These are phyloP conservation scores for Hyperoplus lanceolatus DNA, from an alignment of 2,797 vertebrate species.

Conservation along the genomic window DNA sequence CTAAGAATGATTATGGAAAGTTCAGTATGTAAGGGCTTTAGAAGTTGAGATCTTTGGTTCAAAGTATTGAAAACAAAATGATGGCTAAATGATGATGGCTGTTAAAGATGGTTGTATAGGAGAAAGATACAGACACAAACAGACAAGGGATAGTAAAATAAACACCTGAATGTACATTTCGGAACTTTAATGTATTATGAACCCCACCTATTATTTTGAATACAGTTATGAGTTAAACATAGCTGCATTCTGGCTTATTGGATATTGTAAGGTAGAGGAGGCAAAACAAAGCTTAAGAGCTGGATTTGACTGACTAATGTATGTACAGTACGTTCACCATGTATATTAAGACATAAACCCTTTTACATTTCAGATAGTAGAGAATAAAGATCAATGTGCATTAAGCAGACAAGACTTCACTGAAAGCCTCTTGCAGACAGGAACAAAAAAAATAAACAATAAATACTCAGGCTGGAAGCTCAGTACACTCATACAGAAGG, in stretches of 20 bases:
- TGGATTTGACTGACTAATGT: background rate
- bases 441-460: background rate
- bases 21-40: no score
- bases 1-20: no score
- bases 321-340: background rate
- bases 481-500: background rate
- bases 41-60: no score
- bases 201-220: background rate
- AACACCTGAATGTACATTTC: no score
- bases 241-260: background rate
- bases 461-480: background rate
- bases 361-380: background rate
- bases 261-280: background rate
- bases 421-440: background rate
- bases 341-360: background rate
- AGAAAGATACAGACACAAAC: no score
- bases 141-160: no score
- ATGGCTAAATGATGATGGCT: no score
- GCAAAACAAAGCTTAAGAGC: background rate
- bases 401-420: background rate
- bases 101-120: no score
- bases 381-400: no score
- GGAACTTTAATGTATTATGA: no score
- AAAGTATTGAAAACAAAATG: no score
- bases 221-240: background rate